Percentiles rank a stretch among this genome's conserved stretches.
Evolutionary conservation across 2,113 vertebrate genomes (phyloP).

Genomic region (Chloropsis cyanopogon): DNA sequence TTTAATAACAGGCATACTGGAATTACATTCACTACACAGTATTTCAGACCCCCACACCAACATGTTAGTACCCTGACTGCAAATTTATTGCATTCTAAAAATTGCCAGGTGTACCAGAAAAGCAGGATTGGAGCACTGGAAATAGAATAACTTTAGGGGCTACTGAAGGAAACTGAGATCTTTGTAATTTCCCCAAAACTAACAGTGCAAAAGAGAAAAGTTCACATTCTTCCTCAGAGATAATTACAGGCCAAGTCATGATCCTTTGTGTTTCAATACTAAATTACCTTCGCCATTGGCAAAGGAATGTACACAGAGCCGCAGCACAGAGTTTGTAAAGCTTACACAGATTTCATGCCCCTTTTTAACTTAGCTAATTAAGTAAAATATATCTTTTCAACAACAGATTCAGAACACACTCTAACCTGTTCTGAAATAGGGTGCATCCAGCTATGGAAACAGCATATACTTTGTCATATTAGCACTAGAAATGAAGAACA

Average conservation of each 20-base stretch:
- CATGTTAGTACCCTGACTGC: neutral
- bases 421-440: neutral
- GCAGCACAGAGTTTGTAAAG: neutral
- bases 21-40: neutral
- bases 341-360: neutral
- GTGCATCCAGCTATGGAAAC: neutral
- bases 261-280: neutral
- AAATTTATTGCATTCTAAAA: neutral
- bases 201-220: neutral
- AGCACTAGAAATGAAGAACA: neutral
- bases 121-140: neutral
- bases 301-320: neutral
- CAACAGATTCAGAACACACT: conserved; percentile 2
- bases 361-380: conserved; percentile 11
- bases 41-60: neutral
- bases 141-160: neutral
- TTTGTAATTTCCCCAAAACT: neutral
- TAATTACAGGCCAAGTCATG: neutral
- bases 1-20: neutral
- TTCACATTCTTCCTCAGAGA: neutral
- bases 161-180: neutral
- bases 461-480: neutral
- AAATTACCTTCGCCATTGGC: neutral
- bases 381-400: conserved; percentile 8
- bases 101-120: neutral